Base-by-base conservation (phyloP, 2,888 invertebrate genomes). In the Drosophila trichaetosa region DNA sequence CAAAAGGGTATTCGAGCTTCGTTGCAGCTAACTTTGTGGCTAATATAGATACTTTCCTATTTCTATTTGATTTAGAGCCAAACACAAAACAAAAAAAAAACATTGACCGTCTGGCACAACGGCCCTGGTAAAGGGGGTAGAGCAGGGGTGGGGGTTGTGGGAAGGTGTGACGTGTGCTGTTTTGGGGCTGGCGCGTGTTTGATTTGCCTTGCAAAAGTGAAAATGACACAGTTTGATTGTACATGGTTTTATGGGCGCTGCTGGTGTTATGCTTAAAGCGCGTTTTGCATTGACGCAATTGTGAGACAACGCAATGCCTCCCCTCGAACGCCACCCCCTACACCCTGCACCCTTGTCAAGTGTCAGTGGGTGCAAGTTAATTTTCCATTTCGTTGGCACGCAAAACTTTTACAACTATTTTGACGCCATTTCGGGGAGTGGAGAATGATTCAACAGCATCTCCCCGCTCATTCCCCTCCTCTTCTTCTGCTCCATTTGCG, bases 241-340 rank as follows among this genome's bases (percentile, higher is more conserved):
- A 75, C 74, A 76, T 69, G 82, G 66, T 69, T 57, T 77, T 65
- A 69, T 77, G 66, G 70, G 21, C 68, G 65, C 46, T 62, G 51
- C 42, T 56, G 56, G 36, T 61, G 65, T 52, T 77, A 21, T 77
- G 73, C 34, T 58, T 67, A 53, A 64, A 77, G 57, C 78, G 67
- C 58, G 65, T 65, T 61, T 69, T 69, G 42, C 57, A 65, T 83
- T 84, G 82, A 83, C 85, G 78, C 69, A 82, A 81, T n/a, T 61
- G 48, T 18, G 18, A 24, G 61, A 31, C 29, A 13, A 13, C 54
- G 4, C 21, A 49, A n/a, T 33, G 49, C 10, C 75, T 76, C 54
- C 21, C 10, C 18, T 27, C 36, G 5, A 5, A 16, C 24, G 34
- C 18, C 21, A 5, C 1, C 33, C 18, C 8, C 0, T 1, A 3